A percentile compares a stretch with the other conserved stretches of the same genome.
phyloP scores from a whole-genome alignment of 2,888 invertebrate genomes.

The Eupithecia exiguata region DNA sequence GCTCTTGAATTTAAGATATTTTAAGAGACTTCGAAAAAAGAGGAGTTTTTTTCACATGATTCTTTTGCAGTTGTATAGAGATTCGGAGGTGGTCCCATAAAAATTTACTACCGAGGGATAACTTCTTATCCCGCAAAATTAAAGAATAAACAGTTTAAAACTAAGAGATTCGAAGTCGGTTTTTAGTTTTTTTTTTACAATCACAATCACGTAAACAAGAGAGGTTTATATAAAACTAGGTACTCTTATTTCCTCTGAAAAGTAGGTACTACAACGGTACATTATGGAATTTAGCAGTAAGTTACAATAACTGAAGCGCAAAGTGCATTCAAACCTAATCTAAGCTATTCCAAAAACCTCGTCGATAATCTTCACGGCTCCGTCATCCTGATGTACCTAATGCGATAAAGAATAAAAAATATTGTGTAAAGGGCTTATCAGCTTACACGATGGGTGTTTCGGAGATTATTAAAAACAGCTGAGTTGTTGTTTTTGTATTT shows the following conservation, averaged over 20 bases:
- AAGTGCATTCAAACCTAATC: neutral
- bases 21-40: too few species aligned
- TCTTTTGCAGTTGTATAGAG: too few species aligned
- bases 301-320: neutral
- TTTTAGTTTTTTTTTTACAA: too few species aligned
- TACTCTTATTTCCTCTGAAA: neutral
- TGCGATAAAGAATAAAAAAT: conserved; percentile 28
- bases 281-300: neutral
- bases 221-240: too few species aligned
- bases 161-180: too few species aligned
- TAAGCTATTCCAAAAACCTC: neutral
- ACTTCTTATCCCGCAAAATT: too few species aligned
- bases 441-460: conserved; percentile 3
- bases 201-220: too few species aligned
- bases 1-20: too few species aligned
- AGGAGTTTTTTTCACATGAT: too few species aligned
- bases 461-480: conserved; percentile 18
- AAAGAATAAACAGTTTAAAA: too few species aligned
- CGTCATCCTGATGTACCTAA: conserved; percentile 4
- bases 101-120: too few species aligned
- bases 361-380: neutral
- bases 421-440: conserved; percentile 17
- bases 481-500: neutral
- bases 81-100: too few species aligned
- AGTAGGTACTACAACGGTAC: neutral